Base-by-base conservation (phyloP, 2,113 vertebrate genomes). In the Myodes glareolus region DNA sequence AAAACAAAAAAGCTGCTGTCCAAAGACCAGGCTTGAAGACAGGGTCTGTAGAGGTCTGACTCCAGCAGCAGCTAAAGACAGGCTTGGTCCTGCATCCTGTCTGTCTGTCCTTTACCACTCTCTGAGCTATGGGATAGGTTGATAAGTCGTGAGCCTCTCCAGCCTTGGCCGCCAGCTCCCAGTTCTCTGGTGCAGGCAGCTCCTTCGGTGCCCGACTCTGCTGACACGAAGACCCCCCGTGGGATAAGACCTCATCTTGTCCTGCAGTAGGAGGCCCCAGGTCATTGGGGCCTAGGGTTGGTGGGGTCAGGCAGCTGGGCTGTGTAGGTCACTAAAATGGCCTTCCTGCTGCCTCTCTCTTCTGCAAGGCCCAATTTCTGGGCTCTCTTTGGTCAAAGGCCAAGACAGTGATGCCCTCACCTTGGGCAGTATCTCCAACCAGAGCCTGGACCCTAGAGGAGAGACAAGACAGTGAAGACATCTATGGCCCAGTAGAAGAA, bases 1-100 rank as follows among this genome's bases (percentile, higher is more conserved):
- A 58, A 58, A 58, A 19, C 55, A 58, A 16, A 23, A 47, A 27
- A 90, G 23, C 78, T 52, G 45, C 16, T 5, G 9, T 68, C n/a
- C 6, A 0, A 61, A 61, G 47, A 50, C 72, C 58, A 23, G 45
- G 58, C 25, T 7, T 58, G 58, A 81, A 10, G 58, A 58, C 58
- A 58, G 58, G 11, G 50, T 31, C 58, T 80, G 0, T 1, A 36
- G 82, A 94, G 50, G 76, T 19, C 21, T 29, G 0, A 11, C 75
- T 45, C 68, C 29, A 70, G 31, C 13, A 42, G 80, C 58, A 4
- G 11, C 25, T 1, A 11, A 31, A 12, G 52, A 68, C 42, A 52
- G 47, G 2, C 33, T 3, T 42, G 85, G 70, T 78, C 31, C 25
- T 50, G 0, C 3, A 23, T 0, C 3, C 77, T 0, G 1, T 29